Evolutionary conservation across 2,113 vertebrate species (phyloP), one percentile per base, ranked within the genome.

Genomic region (Brachyhypopomus occidentalis): DNA sequence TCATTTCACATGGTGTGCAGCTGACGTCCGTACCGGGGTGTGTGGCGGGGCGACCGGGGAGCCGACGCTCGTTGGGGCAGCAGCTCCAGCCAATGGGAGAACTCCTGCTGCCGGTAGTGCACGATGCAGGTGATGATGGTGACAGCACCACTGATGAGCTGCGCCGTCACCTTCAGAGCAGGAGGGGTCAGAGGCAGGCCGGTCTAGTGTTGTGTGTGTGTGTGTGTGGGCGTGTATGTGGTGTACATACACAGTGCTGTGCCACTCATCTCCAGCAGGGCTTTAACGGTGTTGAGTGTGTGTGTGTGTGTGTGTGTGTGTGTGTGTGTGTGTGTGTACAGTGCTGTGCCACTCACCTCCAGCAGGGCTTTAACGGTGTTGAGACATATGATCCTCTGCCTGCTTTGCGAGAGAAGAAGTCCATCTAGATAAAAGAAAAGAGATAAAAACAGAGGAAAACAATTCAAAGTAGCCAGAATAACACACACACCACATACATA

Each of bases 101-200:
- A 98, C 90, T 99, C 98, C 85, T 97, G 96, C 89, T 98, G 97
- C 79, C 98, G 96, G 84, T 98, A 99, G 92, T 99, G 97, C 87
- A 98, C 92, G 86, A 98, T 97, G 89, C 96, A 99, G 70, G 97
- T 99, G 87, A 93, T 98, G 87, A 97, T 89, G 30, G 93, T 88
- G 58, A 98, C 86, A 0, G 94, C 95, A 62, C 95, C 95, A 0
- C 94, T 94, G 77, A 98, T 92, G 83, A 98, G 96, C 38, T 95
- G 93, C 36, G 96, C 96, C 72, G 95, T 97, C 80, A 97, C 95
- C 98, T 99, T 88, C 80, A 89, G 86, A 56, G 86, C 34, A 25
- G 25, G 34, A 34, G 45, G 20, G 66, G 41, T 64, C 58, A 16
- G 63, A 22, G 23, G 38, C 17, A 79, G 72, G 5, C 48, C 1